Percentiles rank a stretch among this genome's conserved stretches.
phyloP scores from a whole-genome alignment of 2,888 invertebrate genomes.

The Ametastegia equiseti region DNA sequence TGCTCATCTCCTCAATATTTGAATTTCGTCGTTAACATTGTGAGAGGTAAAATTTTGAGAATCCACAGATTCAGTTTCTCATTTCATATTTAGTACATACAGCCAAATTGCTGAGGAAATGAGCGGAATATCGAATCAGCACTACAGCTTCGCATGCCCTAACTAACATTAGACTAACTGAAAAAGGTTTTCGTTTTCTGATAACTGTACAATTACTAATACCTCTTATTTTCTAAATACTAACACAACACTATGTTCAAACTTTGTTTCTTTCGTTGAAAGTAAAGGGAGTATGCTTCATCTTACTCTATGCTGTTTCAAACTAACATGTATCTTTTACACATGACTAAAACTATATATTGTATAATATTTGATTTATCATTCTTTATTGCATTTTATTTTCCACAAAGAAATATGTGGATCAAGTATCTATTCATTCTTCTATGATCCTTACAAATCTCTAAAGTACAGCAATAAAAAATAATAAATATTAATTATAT shows the following conservation, averaged over 20 bases:
- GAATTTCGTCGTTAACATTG: not conserved
- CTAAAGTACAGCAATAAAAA: not conserved
- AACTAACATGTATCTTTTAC: not conserved
- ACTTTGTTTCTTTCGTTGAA: not conserved
- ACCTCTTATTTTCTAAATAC: not conserved
- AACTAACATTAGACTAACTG: not conserved
- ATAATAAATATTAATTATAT: not conserved
- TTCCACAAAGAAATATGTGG: not conserved
- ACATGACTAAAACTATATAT: not conserved
- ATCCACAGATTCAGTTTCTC: not conserved
- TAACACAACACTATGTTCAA: not conserved
- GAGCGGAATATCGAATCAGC: not conserved
- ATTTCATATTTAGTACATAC: not conserved
- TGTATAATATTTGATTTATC: not conserved
- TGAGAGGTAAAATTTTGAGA: too few relatives aligned
- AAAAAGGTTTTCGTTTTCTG: not conserved
- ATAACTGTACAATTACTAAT: not conserved
- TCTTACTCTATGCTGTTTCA: not conserved
- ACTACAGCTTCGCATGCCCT: not conserved
- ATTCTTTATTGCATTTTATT: not conserved
- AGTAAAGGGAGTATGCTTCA: not conserved
- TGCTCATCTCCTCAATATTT: not conserved
- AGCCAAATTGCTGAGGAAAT: not conserved
- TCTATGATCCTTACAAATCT: not conserved
- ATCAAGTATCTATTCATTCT: not conserved